Base-by-base conservation (phyloP, 2,888 invertebrate species). In the Dasysyrphus tricinctus region DNA sequence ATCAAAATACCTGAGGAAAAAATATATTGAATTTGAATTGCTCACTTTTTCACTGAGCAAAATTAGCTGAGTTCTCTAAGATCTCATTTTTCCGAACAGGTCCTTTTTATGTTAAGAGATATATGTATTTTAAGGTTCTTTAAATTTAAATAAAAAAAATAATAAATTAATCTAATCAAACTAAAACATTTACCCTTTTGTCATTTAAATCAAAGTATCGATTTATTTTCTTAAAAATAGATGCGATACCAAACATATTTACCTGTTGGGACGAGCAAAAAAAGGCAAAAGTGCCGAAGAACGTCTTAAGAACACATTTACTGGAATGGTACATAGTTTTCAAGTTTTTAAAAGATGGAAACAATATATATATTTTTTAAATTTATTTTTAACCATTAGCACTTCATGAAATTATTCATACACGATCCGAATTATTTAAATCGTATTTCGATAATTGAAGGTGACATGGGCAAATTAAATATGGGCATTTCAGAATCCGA, bases 371-470 rank as follows among this genome's bases (percentile, higher is more conserved):
- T 12, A 0, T 11, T 7, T 47, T 9, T 12, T 19, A 16, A 8
- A 24, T n/a, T 29, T 11, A 9, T 5, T 47, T 32, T 47, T 2
- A 12, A 6, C 7, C 11, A 9, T 24, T 14, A 89, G 88, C 81
- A 81, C 14, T 89, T 88, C 34, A 37, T 54, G 8, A 80, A 80
- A 61, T 54, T 89, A 0, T 59, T 49, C 34, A 67, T 76, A 16
- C 84, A 76, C 8, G 83, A 89, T 63, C 83, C 88, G n/a, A 44
- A 88, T 39, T 90, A 84, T 51, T 11, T 88, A 0, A 69, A 89
- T 6, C 86, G 88, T 8, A 67, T 90, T n/a, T 81, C 81, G 32
- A 86, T 89, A n/a, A 61, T 90, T 57, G 89, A 89, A 54, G 90
- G 90, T 11, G 89, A 90, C 63, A 74, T 90, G 44, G 65, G 69